Base-by-base conservation (phyloP, 1,140 invertebrate genomes). In the Aethina tumida region DNA sequence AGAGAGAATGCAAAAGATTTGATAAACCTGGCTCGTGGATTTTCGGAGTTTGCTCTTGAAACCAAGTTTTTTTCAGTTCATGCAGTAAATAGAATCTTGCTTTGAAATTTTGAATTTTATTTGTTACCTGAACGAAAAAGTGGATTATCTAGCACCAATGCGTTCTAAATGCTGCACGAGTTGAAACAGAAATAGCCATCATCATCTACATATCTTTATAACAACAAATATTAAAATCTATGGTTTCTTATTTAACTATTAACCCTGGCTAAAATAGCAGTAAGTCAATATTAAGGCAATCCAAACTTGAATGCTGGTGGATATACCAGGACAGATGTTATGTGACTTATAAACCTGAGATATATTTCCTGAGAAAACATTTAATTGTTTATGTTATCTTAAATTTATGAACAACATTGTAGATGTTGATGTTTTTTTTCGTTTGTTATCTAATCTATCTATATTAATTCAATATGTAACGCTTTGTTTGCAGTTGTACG, bases 361-460 rank as follows among this genome's bases (percentile, higher is more conserved):
- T 59, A 48, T 47, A 47, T 49, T 57, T 54, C 55, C 56, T 62
- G 58, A 60, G 51, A 52, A 53, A 58, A 50, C 42, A 52, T 53
- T 45, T 52, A 31, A n/a, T 40, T 49, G 29, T 39, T 19, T 35
- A 35, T 15, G 38, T 32, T 6, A n/a, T n/a, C 21, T 18, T 10
- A 32, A 32, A 9, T 30, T 20, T 22, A 32, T 32, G 20, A 19
- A 43, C 19, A 24, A 21, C 30, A 13, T 41, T 47, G 47, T 50
- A 50, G 50, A 50, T 50, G 50, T 43, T 50, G 47, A 50, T 49
- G 43, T 44, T 36, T 16, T 13, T 28, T 12, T 6, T 22, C 18
- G 5, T 19, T 12, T 6, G 9, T 10, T 19, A n/a, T 35, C 22
- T 16, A 24, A 13, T n/a, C 18, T 19, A 13, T 24, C 15, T 21